Evolutionary conservation across 2,113 vertebrate species (phyloP).

Genomic region (Clarias macrocephalus): DNA sequence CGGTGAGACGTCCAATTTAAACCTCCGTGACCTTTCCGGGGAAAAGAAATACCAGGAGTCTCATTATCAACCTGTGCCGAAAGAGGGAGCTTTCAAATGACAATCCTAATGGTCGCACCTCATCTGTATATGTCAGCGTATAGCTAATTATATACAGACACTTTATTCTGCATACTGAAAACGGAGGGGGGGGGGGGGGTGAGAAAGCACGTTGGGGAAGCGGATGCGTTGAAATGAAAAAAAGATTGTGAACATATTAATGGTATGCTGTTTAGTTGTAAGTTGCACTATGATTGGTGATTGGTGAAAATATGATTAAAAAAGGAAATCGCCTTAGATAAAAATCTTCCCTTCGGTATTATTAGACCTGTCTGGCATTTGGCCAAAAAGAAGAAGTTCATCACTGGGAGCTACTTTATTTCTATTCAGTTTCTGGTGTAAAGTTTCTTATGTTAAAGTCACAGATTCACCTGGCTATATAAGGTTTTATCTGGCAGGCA

Average conservation of each 20-base stretch:
- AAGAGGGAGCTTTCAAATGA: constrained; percentile 53
- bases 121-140: constrained; percentile 45
- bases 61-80: constrained; percentile 62
- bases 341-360: neutral
- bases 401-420: neutral
- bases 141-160: constrained; percentile 52
- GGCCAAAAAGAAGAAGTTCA: neutral
- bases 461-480: neutral
- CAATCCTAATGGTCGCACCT: constrained; percentile 50
- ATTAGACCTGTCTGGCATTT: neutral
- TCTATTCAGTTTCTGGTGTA: neutral
- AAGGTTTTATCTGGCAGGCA: neutral
- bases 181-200: neutral
- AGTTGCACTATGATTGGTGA: neutral
- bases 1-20: constrained; percentile 61
- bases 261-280: neutral
- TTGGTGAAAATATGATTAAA: neutral
- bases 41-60: constrained; percentile 61
- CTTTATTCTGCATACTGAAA: constrained; percentile 24
- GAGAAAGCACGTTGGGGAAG: neutral
- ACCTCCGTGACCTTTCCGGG: constrained; percentile 61
- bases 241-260: neutral
- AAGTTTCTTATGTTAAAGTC: neutral
- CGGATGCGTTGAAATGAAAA: neutral
- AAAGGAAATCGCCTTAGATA: neutral